Percentiles rank a stretch among this genome's conserved stretches.
These are phyloP conservation scores for Atlantisia rogersi DNA, from an alignment of 2,113 vertebrate genomes.

Conservation along the genomic window DNA sequence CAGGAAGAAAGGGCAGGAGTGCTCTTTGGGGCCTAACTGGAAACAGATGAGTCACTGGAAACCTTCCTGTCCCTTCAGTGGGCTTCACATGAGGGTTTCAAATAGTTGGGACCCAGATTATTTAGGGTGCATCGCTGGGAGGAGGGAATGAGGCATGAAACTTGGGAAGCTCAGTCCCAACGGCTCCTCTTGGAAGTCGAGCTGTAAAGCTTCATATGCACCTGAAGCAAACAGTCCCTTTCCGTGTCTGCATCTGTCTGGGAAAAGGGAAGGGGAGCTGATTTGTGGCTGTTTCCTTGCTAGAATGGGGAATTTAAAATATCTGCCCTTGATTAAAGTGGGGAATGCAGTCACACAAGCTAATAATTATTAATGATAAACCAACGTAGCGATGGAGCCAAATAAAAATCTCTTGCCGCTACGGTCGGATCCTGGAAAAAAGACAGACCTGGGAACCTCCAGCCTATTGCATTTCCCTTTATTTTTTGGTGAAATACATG, in stretches of 20 bases:
- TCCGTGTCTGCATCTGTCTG: neutral
- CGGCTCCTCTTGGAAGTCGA: neutral
- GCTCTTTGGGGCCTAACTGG: neutral
- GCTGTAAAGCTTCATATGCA: neutral
- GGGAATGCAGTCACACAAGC: conserved; percentile 26
- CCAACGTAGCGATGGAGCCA: neutral
- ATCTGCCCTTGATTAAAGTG: neutral
- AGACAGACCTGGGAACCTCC: neutral
- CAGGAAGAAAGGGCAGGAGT: neutral
- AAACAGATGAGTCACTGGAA: neutral
- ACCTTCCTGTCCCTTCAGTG: neutral
- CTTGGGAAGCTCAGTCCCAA: neutral
- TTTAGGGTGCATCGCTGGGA: neutral
- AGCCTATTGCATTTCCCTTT: neutral
- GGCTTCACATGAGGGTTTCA: neutral
- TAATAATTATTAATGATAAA: conserved; percentile 57
- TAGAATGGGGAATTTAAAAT: neutral
- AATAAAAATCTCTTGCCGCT: conserved; percentile 14
- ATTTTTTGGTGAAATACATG: neutral
- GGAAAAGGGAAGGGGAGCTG: neutral
- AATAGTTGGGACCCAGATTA: neutral
- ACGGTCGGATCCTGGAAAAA: neutral
- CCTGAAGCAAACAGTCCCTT: neutral
- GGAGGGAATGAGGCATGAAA: neutral
- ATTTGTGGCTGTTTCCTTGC: neutral